A percentile compares a stretch with the other conserved stretches of the same genome.
These are phyloP conservation scores for Poeciliopsis prolifica DNA, from an alignment of 2,113 vertebrate genomes.

Conservation along the genomic window DNA sequence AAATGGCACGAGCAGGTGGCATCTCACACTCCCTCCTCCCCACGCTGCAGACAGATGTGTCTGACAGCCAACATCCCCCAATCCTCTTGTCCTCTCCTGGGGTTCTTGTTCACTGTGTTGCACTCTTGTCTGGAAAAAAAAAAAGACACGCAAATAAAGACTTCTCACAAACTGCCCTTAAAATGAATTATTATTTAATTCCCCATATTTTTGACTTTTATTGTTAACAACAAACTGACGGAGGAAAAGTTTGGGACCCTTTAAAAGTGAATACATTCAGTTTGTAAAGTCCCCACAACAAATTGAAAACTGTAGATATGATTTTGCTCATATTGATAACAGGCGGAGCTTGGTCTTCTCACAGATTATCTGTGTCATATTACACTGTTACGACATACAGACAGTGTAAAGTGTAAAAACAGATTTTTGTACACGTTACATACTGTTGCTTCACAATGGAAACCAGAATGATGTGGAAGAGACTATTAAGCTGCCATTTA, in stretches of 20 bases:
- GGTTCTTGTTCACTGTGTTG: conserved; percentile 45
- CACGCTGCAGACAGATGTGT: conserved; percentile 64
- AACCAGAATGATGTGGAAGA: not conserved
- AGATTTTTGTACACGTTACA: too few relatives aligned
- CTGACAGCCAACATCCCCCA: conserved; percentile 49
- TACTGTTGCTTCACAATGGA: not conserved
- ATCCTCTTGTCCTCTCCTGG: conserved; percentile 38
- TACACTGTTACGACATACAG: too few relatives aligned
- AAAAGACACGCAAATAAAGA: conserved; percentile 41
- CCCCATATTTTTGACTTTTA: not conserved
- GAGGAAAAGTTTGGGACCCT: not conserved
- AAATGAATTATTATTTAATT: not conserved
- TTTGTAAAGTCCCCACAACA: not conserved
- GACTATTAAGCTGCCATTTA: not conserved
- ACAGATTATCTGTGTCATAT: too few relatives aligned
- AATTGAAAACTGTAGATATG: not conserved
- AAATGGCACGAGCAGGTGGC: conserved; percentile 74
- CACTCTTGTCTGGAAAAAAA: conserved; percentile 43
- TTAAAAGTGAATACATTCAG: not conserved
- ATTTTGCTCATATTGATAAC: not conserved
- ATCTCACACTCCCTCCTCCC: conserved; percentile 40
- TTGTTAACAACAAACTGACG: not conserved
- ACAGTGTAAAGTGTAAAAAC: too few relatives aligned
- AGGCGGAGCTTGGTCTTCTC: too few relatives aligned
- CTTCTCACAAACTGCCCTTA: conserved; percentile 8